Evolutionary conservation across 2,888 invertebrate genomes (phyloP).

Genomic region (Nomada goodeniana): DNA sequence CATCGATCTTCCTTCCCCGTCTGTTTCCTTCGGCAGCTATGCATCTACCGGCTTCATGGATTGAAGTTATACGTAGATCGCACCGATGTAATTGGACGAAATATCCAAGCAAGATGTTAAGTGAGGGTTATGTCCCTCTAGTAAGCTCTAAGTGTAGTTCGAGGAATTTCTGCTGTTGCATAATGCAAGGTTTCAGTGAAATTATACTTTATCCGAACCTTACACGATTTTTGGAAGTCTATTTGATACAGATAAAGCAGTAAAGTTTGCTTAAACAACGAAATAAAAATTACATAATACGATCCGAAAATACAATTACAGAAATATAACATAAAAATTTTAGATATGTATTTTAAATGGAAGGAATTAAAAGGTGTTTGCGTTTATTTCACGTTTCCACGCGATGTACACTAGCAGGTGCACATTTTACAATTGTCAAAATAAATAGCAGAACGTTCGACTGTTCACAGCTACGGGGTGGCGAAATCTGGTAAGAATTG

Average conservation of each 20-base stretch:
- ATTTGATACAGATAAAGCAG: not conserved
- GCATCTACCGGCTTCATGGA: slow-evolving; percentile 51
- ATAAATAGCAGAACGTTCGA: not conserved
- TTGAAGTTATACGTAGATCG: slow-evolving; percentile 41
- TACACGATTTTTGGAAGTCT: not conserved
- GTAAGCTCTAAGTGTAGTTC: not conserved
- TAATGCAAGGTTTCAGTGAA: not conserved
- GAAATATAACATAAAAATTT: too few relatives aligned
- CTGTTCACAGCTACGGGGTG: not conserved
- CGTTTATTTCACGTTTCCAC: too few relatives aligned
- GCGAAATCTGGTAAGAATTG: slow-evolving; percentile 7
- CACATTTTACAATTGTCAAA: not conserved
- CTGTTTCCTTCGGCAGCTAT: slow-evolving; percentile 29
- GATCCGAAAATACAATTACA: too few relatives aligned
- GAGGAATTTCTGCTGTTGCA: slow-evolving; percentile 11
- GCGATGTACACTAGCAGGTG: too few relatives aligned
- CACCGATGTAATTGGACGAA: slow-evolving; percentile 36
- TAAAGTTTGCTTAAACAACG: too few relatives aligned
- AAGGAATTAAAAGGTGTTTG: too few relatives aligned
- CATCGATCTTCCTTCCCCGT: slow-evolving; percentile 66
- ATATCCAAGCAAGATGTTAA: not conserved
- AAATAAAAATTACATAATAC: too few relatives aligned
- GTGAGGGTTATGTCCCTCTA: not conserved
- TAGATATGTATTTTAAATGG: too few relatives aligned
- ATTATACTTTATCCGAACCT: not conserved